Base-by-base conservation (phyloP, 2,113 vertebrate genomes). In the Andinoacara biseriatus region DNA sequence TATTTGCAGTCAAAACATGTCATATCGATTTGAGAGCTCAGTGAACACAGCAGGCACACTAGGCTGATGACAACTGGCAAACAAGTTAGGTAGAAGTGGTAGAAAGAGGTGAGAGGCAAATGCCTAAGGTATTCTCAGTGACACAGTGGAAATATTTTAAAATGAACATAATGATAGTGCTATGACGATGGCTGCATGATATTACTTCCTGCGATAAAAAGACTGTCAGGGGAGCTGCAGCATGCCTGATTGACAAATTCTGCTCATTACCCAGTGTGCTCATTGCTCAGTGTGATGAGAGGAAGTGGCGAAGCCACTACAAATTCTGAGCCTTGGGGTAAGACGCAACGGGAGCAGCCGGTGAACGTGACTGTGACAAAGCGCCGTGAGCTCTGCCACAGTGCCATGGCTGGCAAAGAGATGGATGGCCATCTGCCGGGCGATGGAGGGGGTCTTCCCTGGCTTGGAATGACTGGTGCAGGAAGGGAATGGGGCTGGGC, bases 281-380 rank as follows among this genome's bases (percentile, higher is more conserved):
- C 81, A 72, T 84, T 58, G 85, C 92, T 83, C 86, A 82, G 85
- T 87, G 82, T 90, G 86, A 85, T 72, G 80, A 75, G 82, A 84
- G 79, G 84, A 85, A 84, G 87, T 61, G 67, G 80, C 9, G 60
- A 80, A 82, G 90, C 86, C 74, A 80, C 61, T 29, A 67, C 62
- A 82, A 80, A 86, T 78, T 87, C 52, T 15, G 65, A 13, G 83
- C 83, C 80, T 84, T 24, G 58, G 86, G 90, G 86, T 78, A 81
- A 40, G 78, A 52, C 49, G 22, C 76, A 0, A 78, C 31, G 78
- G 81, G 85, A 92, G 90, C 91, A 87, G 86, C 80, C 62, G 88
- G 90, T 11, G 81, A 91, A 90, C 81, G 85, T 80, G 89, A 89
- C 90, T 80, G 89, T 90, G 90, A 94, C 92, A 92, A 89, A 93